Evolutionary conservation across 2,797 vertebrate genomes (phyloP).

Genomic region (Sebastes baramenuke): DNA sequence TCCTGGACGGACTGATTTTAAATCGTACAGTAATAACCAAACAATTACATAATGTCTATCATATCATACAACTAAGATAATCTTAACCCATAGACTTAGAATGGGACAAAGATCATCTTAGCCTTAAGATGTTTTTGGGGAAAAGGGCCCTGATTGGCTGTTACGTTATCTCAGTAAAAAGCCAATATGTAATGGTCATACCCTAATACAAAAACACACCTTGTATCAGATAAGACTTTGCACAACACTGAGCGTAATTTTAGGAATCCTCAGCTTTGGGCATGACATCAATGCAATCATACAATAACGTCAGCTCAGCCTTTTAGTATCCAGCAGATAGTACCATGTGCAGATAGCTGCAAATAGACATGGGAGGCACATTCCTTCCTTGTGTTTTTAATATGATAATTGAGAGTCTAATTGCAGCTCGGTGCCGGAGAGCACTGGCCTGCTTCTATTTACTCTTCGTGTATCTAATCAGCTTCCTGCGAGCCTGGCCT

Average conservation of each 20-base stretch:
- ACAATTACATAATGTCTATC: not conserved
- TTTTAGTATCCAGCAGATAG: conserved; percentile 38
- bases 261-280: not conserved
- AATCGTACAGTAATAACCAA: not conserved
- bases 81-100: not conserved
- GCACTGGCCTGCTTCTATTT: conserved; percentile 55
- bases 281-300: not conserved
- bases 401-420: conserved; percentile 69
- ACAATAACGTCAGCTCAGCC: conserved; percentile 12
- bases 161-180: not conserved
- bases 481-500: conserved; percentile 49
- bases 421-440: conserved; percentile 47
- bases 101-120: not conserved
- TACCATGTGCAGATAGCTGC: conserved; percentile 31
- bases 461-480: conserved; percentile 68
- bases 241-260: not conserved
- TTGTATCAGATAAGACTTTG: not conserved
- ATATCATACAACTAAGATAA: not conserved
- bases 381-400: conserved; percentile 66
- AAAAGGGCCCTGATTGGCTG: not conserved
- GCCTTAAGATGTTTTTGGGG: not conserved
- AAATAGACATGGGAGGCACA: conserved; percentile 48
- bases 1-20: not conserved
- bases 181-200: not conserved
- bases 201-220: not conserved